Percentiles rank a stretch among this genome's conserved stretches.
phyloP scores from a whole-genome alignment of 2,888 invertebrate species.

The Scaptomyza reducta region DNA sequence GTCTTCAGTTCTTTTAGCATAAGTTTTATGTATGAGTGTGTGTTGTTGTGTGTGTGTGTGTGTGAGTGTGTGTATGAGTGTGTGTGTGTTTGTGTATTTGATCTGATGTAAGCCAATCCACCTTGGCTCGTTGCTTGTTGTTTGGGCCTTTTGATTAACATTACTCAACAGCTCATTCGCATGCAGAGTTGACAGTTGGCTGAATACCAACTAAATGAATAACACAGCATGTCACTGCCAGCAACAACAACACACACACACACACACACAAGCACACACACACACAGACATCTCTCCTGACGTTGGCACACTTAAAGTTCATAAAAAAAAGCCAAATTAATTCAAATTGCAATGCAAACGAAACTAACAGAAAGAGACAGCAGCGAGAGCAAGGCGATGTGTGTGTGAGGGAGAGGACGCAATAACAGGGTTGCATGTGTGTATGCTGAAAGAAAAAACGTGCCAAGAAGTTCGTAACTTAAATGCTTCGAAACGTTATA shows the following conservation, averaged over 20 bases:
- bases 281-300: constrained; percentile 50
- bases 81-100: neutral
- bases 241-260: constrained; percentile 2
- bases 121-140: neutral
- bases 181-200: constrained; percentile 43
- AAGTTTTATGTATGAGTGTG: neutral
- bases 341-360: constrained; percentile 70
- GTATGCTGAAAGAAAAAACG: neutral
- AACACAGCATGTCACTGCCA: constrained; percentile 34
- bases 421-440: neutral
- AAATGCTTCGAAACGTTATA: neutral
- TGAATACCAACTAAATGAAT: constrained; percentile 54
- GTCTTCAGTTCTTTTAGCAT: constrained; percentile 15
- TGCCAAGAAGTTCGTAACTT: neutral
- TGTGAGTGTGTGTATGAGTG: neutral
- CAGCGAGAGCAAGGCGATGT: neutral
- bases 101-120: neutral
- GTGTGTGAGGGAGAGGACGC: neutral
- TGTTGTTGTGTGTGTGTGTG: neutral
- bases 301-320: constrained; percentile 69
- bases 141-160: constrained; percentile 34
- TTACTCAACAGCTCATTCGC: constrained; percentile 33
- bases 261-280: neutral
- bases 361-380: constrained; percentile 25
- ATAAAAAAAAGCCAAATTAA: constrained; percentile 68